phyloP scores from a whole-genome alignment of 1,140 invertebrate species.

The Meloidogyne hapla region DNA sequence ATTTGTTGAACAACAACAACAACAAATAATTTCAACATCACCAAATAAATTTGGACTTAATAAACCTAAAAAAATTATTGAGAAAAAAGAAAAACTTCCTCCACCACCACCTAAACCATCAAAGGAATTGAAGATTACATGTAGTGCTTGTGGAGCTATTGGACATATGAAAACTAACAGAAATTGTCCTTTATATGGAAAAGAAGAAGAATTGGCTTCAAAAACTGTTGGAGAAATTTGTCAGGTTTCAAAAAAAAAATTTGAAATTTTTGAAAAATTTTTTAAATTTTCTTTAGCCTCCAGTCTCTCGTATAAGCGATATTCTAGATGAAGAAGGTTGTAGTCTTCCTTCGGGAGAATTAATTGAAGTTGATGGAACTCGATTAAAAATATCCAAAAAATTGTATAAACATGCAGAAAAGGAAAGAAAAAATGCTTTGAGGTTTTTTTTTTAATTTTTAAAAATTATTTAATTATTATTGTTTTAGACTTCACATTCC shows the following conservation, averaged over 20 bases:
- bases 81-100: conserved; percentile 71
- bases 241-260: conserved; percentile 16
- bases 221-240: conserved; percentile 55
- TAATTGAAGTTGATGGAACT: conserved; percentile 51
- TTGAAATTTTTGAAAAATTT: background rate
- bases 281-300: conserved; percentile 2
- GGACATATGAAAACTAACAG: conserved; percentile 89
- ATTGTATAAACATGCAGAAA: conserved; percentile 49
- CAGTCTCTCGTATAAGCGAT: conserved; percentile 12
- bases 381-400: conserved; percentile 50
- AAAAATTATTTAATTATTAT: conserved; percentile 13
- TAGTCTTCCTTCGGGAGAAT: conserved; percentile 32
- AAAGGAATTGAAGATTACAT: conserved; percentile 72
- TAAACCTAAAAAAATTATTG: conserved; percentile 32
- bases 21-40: background rate
- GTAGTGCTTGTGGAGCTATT: conserved; percentile 85
- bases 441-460: conserved; percentile 26
- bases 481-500: conserved; percentile 42
- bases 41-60: conserved; percentile 27
- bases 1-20: background rate
- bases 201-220: conserved; percentile 69
- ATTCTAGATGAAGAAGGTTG: conserved; percentile 18
- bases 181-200: conserved; percentile 87
- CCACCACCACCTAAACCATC: conserved; percentile 77
- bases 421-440: conserved; percentile 45